Percentiles rank a stretch among this genome's conserved stretches.
These are phyloP conservation scores for Seira ritae DNA, from an alignment of 2,888 invertebrate species.

Conservation along the genomic window DNA sequence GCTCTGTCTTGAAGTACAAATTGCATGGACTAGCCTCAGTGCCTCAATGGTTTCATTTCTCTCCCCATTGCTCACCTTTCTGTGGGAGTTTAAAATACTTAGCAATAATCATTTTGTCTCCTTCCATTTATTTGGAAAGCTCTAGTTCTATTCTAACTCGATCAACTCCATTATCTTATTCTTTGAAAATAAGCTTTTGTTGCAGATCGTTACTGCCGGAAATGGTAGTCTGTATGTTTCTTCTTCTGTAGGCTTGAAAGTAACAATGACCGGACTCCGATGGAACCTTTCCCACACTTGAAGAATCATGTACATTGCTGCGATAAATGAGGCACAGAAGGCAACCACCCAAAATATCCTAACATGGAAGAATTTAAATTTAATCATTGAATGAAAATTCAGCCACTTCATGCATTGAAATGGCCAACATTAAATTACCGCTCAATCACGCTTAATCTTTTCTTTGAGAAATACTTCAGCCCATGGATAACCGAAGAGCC, in stretches of 20 bases:
- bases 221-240: slow-evolving; percentile 42
- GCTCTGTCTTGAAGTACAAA: slow-evolving; percentile 41
- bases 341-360: slow-evolving; percentile 51
- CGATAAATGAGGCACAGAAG: slow-evolving; percentile 36
- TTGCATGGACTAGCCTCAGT: slow-evolving; percentile 35
- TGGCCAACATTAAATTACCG: slow-evolving; percentile 37
- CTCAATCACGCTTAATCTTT: slow-evolving; percentile 34
- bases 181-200: slow-evolving; percentile 40
- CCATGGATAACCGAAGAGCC: slow-evolving; percentile 50
- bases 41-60: slow-evolving; percentile 37
- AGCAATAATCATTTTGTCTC: background rate
- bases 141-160: slow-evolving; percentile 25
- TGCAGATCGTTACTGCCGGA: slow-evolving; percentile 56
- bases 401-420: background rate
- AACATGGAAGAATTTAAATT: background rate
- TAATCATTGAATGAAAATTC: too few relatives aligned
- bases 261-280: slow-evolving; percentile 45
- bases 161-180: slow-evolving; percentile 32
- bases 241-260: slow-evolving; percentile 47
- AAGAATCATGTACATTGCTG: slow-evolving; percentile 35
- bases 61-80: background rate
- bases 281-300: slow-evolving; percentile 47
- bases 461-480: slow-evolving; percentile 46
- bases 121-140: background rate
- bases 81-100: background rate